Conservation (phyloP, 1,140 invertebrate genomes). For the Hydropsyche tenuis region DNA sequence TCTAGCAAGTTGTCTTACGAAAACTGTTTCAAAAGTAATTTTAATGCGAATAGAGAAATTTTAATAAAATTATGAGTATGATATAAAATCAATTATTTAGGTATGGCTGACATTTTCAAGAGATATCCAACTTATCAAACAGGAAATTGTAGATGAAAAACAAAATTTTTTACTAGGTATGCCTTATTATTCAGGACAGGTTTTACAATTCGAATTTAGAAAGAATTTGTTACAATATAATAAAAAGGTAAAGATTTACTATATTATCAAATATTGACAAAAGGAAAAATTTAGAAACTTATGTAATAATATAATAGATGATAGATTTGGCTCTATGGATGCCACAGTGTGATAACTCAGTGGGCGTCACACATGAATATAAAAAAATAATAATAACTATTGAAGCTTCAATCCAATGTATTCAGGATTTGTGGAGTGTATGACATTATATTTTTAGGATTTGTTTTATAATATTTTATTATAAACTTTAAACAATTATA, state of each 20-base stretch:
- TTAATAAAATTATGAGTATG: not conserved
- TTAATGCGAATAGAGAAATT: constrained; percentile 28
- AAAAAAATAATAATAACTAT: constrained; percentile 70
- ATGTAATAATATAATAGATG: constrained; percentile 61
- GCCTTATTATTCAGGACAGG: constrained; percentile 75
- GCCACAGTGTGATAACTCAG: constrained; percentile 70
- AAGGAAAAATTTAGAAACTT: not conserved
- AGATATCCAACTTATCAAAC: constrained; percentile 78
- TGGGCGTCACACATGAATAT: constrained; percentile 73
- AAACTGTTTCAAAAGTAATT: constrained; percentile 67
- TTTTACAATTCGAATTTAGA: constrained; percentile 68
- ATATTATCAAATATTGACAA: not conserved
- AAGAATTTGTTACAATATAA: constrained; percentile 67
- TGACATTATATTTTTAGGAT: too few relatives aligned
- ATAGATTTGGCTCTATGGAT: constrained; percentile 76
- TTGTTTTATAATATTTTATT: too few relatives aligned
- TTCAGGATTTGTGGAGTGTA: constrained; percentile 63
- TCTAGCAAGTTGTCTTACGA: constrained; percentile 67
- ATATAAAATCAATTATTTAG: constrained; percentile 57
- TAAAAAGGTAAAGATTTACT: constrained; percentile 46
- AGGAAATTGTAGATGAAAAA: constrained; percentile 70
- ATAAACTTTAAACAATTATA: too few relatives aligned
- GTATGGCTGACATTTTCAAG: constrained; percentile 78
- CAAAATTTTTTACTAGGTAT: constrained; percentile 68
- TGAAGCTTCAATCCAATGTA: constrained; percentile 68